Evolutionary conservation across 2,888 invertebrate genomes (phyloP).

Genomic region (Orthosia gothica): DNA sequence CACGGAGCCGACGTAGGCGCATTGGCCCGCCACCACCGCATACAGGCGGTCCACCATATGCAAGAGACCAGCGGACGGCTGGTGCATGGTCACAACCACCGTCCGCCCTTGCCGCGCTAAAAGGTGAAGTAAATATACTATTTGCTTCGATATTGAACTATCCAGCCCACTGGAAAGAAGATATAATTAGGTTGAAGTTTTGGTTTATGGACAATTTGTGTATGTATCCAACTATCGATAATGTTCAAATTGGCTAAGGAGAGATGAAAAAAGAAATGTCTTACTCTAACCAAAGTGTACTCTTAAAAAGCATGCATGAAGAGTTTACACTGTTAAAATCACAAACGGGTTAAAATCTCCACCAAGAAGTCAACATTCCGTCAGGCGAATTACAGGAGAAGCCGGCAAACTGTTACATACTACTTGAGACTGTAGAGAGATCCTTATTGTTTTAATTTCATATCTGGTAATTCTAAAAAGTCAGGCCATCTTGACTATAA

Average conservation of each 20-base stretch:
- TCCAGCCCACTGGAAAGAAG: conserved; percentile 85
- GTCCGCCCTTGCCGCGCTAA: conserved; percentile 96
- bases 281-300: background rate
- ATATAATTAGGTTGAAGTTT: conserved; percentile 48
- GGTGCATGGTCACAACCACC: conserved; percentile 97
- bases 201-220: background rate
- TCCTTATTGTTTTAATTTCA: background rate
- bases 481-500: too few relatives aligned
- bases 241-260: background rate
- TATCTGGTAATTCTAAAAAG: conserved; percentile 19
- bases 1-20: conserved; percentile 95
- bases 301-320: background rate
- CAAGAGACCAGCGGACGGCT: conserved; percentile 96
- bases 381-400: background rate
- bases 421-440: background rate
- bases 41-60: conserved; percentile 98
- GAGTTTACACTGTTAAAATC: background rate
- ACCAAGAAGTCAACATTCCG: background rate
- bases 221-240: background rate
- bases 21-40: conserved; percentile 95
- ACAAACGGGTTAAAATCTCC: background rate
- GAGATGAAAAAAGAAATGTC: background rate
- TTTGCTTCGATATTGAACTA: conserved; percentile 95
- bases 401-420: background rate
- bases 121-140: conserved; percentile 95